Evolutionary conservation across 1,140 invertebrate genomes (phyloP).

Genomic region (Diachasma alloeum): DNA sequence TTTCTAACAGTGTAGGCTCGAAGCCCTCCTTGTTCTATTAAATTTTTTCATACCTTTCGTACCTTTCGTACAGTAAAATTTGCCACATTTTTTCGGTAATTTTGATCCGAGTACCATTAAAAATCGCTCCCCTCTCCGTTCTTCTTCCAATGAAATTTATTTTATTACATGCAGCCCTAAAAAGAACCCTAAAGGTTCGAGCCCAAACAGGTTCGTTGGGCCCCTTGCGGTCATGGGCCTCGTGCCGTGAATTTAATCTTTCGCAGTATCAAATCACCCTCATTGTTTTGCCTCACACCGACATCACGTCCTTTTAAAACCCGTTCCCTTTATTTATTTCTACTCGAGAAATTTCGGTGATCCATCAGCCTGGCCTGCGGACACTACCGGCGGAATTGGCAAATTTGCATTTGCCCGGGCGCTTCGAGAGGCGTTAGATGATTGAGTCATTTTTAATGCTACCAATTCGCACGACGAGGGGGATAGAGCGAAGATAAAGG

Average conservation of each 20-base stretch:
- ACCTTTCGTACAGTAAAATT: too few relatives aligned
- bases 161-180: background rate
- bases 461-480: background rate
- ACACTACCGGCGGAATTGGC: too few relatives aligned
- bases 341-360: too few relatives aligned
- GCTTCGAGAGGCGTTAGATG: background rate
- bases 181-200: background rate
- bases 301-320: too few relatives aligned
- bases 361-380: too few relatives aligned
- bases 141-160: background rate
- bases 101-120: too few relatives aligned
- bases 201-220: background rate
- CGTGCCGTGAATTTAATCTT: background rate
- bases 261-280: background rate
- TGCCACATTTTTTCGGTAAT: too few relatives aligned
- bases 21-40: too few relatives aligned
- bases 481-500: background rate
- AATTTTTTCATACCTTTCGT: too few relatives aligned
- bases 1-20: too few relatives aligned
- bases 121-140: background rate
- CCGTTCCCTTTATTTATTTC: too few relatives aligned
- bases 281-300: background rate
- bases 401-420: background rate
- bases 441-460: background rate
- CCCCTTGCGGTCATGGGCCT: background rate